These are phyloP conservation scores for Anser brachyrhynchus DNA, from an alignment of 2,113 vertebrate genomes.

Conservation along the genomic window DNA sequence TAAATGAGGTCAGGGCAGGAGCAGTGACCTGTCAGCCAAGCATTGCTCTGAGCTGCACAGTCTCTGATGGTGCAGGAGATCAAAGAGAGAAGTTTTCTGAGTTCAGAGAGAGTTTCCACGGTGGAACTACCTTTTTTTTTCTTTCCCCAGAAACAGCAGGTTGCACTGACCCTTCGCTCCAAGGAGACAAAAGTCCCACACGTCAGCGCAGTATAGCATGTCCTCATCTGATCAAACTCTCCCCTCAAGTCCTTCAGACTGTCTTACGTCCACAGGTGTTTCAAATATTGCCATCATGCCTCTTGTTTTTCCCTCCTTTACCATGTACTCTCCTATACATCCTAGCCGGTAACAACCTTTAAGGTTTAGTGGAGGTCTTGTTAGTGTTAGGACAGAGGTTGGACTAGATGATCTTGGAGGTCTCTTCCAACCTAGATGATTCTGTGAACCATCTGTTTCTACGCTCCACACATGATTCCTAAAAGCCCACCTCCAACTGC, in stretches of 20 bases:
- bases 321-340: background rate
- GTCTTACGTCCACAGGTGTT: background rate
- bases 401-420: too few species aligned
- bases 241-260: background rate
- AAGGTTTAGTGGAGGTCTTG: too few species aligned
- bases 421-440: too few species aligned
- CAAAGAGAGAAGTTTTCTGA: background rate
- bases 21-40: background rate
- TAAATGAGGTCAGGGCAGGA: background rate
- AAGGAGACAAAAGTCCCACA: background rate
- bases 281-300: background rate
- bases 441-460: background rate
- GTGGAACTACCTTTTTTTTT: rapidly evolving
- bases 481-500: background rate
- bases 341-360: background rate
- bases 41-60: background rate
- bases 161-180: background rate
- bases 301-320: background rate
- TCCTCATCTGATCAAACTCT: background rate
- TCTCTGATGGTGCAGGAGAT: background rate
- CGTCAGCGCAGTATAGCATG: background rate
- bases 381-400: too few species aligned
- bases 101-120: background rate
- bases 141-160: background rate
- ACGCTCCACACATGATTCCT: rapidly evolving